These are phyloP conservation scores for Aethes cnicana DNA, from an alignment of 2,888 invertebrate species.

Conservation along the genomic window DNA sequence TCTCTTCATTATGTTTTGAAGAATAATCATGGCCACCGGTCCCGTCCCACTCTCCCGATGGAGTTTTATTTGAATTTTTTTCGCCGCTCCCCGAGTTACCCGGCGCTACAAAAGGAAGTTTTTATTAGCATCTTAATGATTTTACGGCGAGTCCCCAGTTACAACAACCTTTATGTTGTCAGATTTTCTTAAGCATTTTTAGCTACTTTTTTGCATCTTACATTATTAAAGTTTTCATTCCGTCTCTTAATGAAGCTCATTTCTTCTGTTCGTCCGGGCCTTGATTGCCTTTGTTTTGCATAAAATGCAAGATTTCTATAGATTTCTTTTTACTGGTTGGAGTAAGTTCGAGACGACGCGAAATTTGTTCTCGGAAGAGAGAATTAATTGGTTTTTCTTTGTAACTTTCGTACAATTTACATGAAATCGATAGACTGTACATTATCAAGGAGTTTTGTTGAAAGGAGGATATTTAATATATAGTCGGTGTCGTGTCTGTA, in stretches of 20 bases:
- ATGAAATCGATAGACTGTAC: constrained; percentile 33
- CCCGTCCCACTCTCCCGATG: constrained; percentile 75
- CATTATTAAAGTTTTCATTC: constrained; percentile 83
- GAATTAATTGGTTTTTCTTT: constrained; percentile 64
- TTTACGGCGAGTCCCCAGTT: constrained; percentile 82
- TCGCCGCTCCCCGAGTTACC: constrained; percentile 67
- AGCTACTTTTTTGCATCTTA: constrained; percentile 81
- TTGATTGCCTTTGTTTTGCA: constrained; percentile 83
- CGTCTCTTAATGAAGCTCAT: constrained; percentile 82
- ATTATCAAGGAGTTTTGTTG: neutral
- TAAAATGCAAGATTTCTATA: constrained; percentile 81
- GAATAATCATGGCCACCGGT: constrained; percentile 81
- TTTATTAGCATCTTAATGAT: constrained; percentile 84
- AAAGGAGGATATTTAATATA: too few species aligned
- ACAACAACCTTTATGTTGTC: constrained; percentile 83
- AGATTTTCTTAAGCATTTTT: constrained; percentile 83
- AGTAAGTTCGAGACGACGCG: constrained; percentile 66
- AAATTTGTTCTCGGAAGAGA: constrained; percentile 66
- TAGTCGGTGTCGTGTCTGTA: too few species aligned
- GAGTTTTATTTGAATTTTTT: constrained; percentile 83
- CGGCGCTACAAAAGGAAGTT: constrained; percentile 81
- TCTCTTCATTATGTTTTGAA: constrained; percentile 84
- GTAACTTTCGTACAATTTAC: constrained; percentile 36
- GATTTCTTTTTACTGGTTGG: constrained; percentile 74
- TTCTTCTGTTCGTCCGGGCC: constrained; percentile 80